A percentile compares a stretch with the other conserved stretches of the same genome.
Conservation (phyloP, 2,888 invertebrate genomes). For the Esperia sulphurella region DNA sequence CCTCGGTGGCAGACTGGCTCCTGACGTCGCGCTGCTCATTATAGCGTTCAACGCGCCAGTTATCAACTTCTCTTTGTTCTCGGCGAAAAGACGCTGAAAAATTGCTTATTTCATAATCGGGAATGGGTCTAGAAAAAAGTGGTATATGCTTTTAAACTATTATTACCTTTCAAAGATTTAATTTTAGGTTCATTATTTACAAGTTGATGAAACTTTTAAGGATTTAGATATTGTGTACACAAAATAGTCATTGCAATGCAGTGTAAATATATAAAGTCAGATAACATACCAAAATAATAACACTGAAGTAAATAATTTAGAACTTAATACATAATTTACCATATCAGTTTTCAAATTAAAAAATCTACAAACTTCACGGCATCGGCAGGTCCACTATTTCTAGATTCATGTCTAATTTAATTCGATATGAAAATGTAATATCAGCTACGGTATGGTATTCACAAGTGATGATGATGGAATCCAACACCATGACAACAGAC, state of each 20-base stretch:
- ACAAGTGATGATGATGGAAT: background rate
- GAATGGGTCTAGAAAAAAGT: background rate
- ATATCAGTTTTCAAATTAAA: no score
- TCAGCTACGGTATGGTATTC: background rate
- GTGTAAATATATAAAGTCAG: no score
- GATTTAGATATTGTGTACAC: no score
- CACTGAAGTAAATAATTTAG: no score
- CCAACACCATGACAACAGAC: background rate
- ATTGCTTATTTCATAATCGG: background rate
- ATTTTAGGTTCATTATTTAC: no score
- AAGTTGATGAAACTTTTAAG: no score
- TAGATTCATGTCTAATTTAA: background rate
- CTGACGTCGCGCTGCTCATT: slow-evolving; percentile 48
- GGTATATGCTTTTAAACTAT: background rate
- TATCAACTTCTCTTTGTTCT: slow-evolving; percentile 98
- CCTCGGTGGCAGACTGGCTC: slow-evolving; percentile 78
- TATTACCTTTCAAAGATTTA: no score
- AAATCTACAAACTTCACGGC: no score
- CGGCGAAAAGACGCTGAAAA: slow-evolving; percentile 94
- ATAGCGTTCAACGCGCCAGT: slow-evolving; percentile 93
- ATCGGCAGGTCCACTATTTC: background rate
- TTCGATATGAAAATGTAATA: no score
- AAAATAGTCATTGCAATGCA: no score
- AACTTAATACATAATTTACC: no score
- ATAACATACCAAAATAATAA: no score